Evolutionary conservation across 2,113 vertebrate species (phyloP).

Genomic region (Aspiorhynchus laticeps): DNA sequence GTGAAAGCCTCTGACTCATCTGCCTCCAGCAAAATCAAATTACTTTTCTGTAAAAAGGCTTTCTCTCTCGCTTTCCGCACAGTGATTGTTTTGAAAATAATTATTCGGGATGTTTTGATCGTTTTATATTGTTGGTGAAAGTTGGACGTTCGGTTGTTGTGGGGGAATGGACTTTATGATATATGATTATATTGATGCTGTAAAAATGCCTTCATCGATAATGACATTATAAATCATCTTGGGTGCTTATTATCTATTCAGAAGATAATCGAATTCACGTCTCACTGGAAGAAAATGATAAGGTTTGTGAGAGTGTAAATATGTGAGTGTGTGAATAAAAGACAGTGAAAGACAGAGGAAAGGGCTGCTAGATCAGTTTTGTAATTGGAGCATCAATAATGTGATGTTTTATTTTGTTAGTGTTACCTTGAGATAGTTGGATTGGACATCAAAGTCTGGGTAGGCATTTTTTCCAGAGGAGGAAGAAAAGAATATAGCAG

Average conservation of each 20-base stretch:
- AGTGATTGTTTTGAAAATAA: constrained; percentile 49
- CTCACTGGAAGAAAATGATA: constrained; percentile 43
- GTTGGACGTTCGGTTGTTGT: constrained; percentile 33
- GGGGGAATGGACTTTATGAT: constrained; percentile 30
- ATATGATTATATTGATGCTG: constrained; percentile 47
- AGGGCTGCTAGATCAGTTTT: constrained; percentile 32
- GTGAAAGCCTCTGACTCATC: constrained; percentile 33
- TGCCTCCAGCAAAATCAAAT: constrained; percentile 34
- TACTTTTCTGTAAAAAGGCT: constrained; percentile 31
- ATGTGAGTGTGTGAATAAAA: not conserved
- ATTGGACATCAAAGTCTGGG: constrained; percentile 44
- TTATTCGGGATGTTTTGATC: constrained; percentile 44
- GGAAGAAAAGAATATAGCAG: constrained; percentile 4
- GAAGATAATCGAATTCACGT: constrained; percentile 59
- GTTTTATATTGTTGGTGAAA: constrained; percentile 42
- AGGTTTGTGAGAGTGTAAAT: constrained; percentile 12
- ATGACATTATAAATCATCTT: constrained; percentile 55
- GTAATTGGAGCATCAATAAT: constrained; percentile 58
- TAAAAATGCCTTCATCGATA: constrained; percentile 54
- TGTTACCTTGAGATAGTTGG: constrained; percentile 49
- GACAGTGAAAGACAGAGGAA: constrained; percentile 8
- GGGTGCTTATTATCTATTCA: constrained; percentile 58
- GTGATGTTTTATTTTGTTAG: constrained; percentile 55
- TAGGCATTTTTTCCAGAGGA: constrained; percentile 18
- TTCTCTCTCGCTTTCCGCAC: constrained; percentile 1